Conservation (phyloP, 2,113 vertebrate genomes). For the Anhinga rufa region DNA sequence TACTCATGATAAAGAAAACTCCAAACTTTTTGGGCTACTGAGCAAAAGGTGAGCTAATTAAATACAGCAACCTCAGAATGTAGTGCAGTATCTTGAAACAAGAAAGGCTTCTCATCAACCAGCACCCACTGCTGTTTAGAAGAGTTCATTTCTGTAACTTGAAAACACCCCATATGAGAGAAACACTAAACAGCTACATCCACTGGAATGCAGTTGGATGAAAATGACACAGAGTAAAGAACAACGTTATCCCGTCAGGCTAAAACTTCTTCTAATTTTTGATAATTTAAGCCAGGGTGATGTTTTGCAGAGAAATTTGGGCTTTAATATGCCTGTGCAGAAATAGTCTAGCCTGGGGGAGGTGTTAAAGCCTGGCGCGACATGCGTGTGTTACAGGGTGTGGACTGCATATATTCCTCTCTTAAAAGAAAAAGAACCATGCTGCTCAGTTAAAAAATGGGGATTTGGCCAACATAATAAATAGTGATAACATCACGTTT, state of each 20-base stretch:
- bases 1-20: background rate
- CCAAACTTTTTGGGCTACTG: background rate
- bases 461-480: background rate
- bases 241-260: background rate
- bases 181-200: background rate
- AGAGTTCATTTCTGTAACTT: background rate
- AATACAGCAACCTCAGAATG: background rate
- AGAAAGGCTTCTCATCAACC: background rate
- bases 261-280: background rate
- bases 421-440: background rate
- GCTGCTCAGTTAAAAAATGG: background rate
- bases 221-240: background rate
- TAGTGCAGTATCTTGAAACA: background rate
- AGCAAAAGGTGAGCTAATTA: background rate
- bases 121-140: background rate
- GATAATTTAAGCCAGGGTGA: background rate
- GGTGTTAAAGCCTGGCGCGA: background rate
- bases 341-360: background rate
- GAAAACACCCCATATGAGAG: background rate
- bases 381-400: accelerated
- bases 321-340: background rate
- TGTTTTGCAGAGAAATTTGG: background rate
- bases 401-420: background rate
- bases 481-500: background rate
- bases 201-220: background rate